Conservation (phyloP, 2,113 vertebrate genomes). For the Leucoraja erinaceus region DNA sequence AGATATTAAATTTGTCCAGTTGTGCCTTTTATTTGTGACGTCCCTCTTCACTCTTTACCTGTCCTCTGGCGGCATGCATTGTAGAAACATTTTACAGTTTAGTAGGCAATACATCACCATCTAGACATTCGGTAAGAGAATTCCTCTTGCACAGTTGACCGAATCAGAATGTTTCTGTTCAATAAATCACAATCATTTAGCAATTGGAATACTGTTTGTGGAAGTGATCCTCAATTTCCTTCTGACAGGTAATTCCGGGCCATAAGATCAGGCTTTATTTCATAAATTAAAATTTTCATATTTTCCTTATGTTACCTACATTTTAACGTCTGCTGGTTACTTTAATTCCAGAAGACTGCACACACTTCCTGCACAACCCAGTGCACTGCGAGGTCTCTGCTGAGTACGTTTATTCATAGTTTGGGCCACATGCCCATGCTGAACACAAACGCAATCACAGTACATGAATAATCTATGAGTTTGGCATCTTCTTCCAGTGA, state of each 20-base stretch:
- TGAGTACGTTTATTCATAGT: neutral
- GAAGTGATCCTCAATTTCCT: conserved; percentile 12
- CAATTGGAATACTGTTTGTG: neutral
- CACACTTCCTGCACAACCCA: conserved; percentile 7
- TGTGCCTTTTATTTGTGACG: neutral
- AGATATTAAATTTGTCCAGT: neutral
- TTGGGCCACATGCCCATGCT: neutral
- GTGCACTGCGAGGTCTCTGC: neutral
- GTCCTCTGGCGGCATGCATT: neutral
- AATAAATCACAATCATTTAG: neutral
- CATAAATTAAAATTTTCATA: neutral
- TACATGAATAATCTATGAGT: conserved; percentile 4
- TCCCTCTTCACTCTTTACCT: neutral
- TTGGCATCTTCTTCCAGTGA: conserved; percentile 16
- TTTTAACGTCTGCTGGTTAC: conserved; percentile 12
- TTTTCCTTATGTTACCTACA: conserved; percentile 15
- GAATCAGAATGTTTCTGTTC: neutral
- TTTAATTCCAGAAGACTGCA: conserved; percentile 15
- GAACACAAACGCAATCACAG: neutral
- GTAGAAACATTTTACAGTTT: neutral
- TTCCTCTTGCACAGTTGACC: neutral
- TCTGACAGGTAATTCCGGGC: neutral
- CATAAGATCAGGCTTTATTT: neutral
- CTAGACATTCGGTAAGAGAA: neutral
- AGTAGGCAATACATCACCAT: neutral